Base-by-base conservation (phyloP, 1,140 invertebrate species). In the Arctopsyche grandis region DNA sequence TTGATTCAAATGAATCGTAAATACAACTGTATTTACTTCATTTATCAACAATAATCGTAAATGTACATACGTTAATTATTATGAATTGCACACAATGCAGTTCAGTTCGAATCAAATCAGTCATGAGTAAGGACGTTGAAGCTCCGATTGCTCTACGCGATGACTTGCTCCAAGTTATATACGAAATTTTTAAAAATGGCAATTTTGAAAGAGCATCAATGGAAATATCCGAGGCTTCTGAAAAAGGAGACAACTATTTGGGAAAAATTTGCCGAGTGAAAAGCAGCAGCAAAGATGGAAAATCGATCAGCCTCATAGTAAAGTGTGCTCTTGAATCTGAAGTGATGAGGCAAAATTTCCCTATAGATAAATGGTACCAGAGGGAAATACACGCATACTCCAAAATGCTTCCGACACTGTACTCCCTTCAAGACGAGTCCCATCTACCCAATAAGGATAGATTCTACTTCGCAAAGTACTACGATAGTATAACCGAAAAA, bases 401-500 rank as follows among this genome's bases (percentile, higher is more conserved):
- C 0, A 29, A 9, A 7, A 73, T 73, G 0, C 24, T 79, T 0
- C 77, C 77, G 4, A 26, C 48, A 0, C 29, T 79, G n/a, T 38
- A 21, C 43, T 0, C 12, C 0, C 16, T 79, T 5, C 77, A 79
- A 73, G 9, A 60, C 58, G 5, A 77, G 10, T 16, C 1, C 16
- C 22, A 48, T 12, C 1, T 79, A 12, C 22, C 69, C 0, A 9
- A 12, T 3, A 24, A 73, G 10, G 46, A 80, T 46, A 48, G 38
- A 66, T 84, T 83, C 44, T 48, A 70, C 43, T 73, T 22, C 29
- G 16, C 83, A 14, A 84, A 84, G 83, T 85, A 79, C 71, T 85
- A 83, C 63, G 76, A 38, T 3, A 80, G 77, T 14, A 75, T 77
- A 14, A 56, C 75, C 5, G 56, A 80, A n/a, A 44, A 82, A n/a